These are phyloP conservation scores for Pituophis catenifer DNA, from an alignment of 2,113 vertebrate genomes.

Conservation along the genomic window DNA sequence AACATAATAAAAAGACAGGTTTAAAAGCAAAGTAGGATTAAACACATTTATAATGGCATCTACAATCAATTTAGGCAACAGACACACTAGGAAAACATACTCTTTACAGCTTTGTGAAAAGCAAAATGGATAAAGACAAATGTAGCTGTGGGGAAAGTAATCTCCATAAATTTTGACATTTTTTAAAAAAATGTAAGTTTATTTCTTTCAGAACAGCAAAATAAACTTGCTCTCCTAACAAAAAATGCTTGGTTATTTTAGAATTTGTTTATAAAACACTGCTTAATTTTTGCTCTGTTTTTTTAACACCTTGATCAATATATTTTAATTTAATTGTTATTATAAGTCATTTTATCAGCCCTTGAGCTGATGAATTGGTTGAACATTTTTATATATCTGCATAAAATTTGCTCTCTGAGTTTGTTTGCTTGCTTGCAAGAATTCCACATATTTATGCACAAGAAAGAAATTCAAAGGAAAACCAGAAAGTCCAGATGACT, in stretches of 20 bases:
- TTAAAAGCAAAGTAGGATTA: background rate
- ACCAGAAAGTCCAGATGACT: too few species aligned
- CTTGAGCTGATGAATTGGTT: background rate
- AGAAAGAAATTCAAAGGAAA: too few species aligned
- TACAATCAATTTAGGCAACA: background rate
- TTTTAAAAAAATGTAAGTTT: background rate
- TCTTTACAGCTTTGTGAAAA: background rate
- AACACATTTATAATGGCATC: background rate
- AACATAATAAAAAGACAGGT: background rate
- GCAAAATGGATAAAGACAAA: background rate
- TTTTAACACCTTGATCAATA: background rate
- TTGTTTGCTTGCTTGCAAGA: background rate
- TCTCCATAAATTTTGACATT: background rate
- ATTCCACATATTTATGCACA: background rate
- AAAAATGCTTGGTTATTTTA: background rate
- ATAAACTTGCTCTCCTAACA: background rate
- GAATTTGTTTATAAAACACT: background rate
- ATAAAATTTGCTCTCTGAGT: background rate
- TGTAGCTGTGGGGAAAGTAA: background rate
- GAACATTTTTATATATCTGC: background rate
- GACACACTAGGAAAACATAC: background rate
- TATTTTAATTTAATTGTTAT: background rate
- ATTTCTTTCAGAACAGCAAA: background rate
- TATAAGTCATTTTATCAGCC: background rate
- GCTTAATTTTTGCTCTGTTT: background rate